Conservation (phyloP, 2,888 invertebrate genomes). For the Cantharis nigra region DNA sequence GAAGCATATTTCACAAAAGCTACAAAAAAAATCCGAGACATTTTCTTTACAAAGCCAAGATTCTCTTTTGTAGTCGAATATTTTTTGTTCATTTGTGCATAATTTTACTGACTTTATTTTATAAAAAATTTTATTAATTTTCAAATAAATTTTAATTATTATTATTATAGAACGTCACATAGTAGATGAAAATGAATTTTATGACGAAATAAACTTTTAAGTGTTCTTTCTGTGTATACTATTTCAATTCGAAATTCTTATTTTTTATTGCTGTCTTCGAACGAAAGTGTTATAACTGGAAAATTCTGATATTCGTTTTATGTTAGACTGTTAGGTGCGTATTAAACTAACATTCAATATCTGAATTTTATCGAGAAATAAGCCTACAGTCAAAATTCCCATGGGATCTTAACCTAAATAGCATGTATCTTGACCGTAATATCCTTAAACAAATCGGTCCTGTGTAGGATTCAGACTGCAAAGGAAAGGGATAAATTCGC, state of each 20-base stretch:
- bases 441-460: not conserved
- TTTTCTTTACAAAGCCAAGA: not conserved
- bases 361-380: not conserved
- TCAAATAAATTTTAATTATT: not conserved
- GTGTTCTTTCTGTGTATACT: not conserved
- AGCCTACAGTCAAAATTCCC: not conserved
- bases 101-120: not conserved
- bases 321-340: not conserved
- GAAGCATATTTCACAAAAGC: not conserved
- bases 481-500: not conserved
- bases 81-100: not conserved
- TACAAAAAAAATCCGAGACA: not conserved
- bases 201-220: not conserved
- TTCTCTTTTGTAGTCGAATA: not conserved
- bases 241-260: not conserved
- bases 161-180: not conserved
- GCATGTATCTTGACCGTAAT: not conserved
- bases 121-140: not conserved
- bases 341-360: constrained; percentile 2
- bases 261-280: not conserved
- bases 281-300: not conserved
- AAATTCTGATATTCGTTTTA: not conserved
- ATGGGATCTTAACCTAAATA: not conserved
- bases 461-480: not conserved
- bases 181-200: not conserved